Conservation (phyloP, 1,140 invertebrate genomes). For the Vanessa atalanta region DNA sequence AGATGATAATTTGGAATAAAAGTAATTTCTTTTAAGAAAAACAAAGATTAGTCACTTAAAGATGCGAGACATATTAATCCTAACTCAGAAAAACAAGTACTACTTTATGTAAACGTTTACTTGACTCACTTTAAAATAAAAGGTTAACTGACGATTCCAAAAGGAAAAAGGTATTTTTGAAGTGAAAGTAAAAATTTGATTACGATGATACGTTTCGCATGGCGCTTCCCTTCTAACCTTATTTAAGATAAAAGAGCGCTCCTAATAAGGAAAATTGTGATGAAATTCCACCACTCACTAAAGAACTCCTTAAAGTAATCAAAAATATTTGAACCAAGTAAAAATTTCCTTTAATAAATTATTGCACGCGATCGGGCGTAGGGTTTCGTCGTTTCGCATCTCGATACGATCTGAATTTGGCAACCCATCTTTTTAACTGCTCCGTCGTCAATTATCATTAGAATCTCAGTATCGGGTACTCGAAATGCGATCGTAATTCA, state of each 20-base stretch:
- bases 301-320: slow-evolving; percentile 49
- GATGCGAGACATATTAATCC: neutral
- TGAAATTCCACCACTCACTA: slow-evolving; percentile 36
- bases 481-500: slow-evolving; percentile 59
- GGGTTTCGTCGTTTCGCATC: slow-evolving; percentile 32
- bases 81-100: no score
- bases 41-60: neutral
- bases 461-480: slow-evolving; percentile 49
- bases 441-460: slow-evolving; percentile 70
- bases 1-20: neutral
- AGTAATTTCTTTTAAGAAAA: neutral
- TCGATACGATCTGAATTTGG: slow-evolving; percentile 60
- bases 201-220: slow-evolving; percentile 14
- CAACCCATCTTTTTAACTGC: slow-evolving; percentile 59
- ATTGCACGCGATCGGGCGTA: slow-evolving; percentile 19
- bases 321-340: slow-evolving; percentile 46
- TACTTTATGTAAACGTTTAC: neutral
- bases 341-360: slow-evolving; percentile 47
- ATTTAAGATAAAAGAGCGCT: slow-evolving; percentile 32
- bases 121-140: slow-evolving; percentile 1
- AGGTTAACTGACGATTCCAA: slow-evolving; percentile 9
- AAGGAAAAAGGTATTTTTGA: slow-evolving; percentile 4
- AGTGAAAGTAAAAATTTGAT: slow-evolving; percentile 15
- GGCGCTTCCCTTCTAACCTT: slow-evolving; percentile 26
- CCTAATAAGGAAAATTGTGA: slow-evolving; percentile 41